Percentiles rank a stretch among this genome's conserved stretches.
Conservation (phyloP, 1,140 invertebrate genomes). For the Littorina saxatilis region DNA sequence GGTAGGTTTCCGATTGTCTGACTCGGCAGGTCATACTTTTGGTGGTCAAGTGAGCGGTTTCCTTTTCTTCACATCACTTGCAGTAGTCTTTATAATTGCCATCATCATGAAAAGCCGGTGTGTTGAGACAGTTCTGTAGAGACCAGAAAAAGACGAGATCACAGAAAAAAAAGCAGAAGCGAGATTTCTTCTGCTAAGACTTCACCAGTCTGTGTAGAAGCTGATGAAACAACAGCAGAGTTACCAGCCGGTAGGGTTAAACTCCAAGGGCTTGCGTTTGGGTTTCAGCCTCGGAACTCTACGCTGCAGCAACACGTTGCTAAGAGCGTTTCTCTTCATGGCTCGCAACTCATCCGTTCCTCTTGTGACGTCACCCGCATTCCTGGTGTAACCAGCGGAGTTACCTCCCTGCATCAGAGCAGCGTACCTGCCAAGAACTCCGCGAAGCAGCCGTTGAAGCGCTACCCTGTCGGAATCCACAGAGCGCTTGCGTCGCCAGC, state of each 20-base stretch:
- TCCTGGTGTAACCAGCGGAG: not conserved
- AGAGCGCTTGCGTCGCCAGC: conserved; percentile 36
- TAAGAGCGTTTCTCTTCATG: not conserved
- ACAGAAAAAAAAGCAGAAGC: too few relatives aligned
- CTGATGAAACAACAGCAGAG: not conserved
- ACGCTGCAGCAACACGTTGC: not conserved
- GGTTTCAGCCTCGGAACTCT: not conserved
- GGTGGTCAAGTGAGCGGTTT: too few relatives aligned
- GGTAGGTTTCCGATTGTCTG: too few relatives aligned
- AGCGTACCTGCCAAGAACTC: not conserved
- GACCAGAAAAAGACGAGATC: too few relatives aligned
- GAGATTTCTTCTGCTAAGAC: too few relatives aligned
- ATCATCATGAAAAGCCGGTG: too few relatives aligned
- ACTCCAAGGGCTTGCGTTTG: conserved; percentile 28
- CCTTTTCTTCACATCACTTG: too few relatives aligned
- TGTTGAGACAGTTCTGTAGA: too few relatives aligned
- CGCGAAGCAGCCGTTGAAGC: not conserved
- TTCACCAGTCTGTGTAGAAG: too few relatives aligned
- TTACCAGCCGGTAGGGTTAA: conserved; percentile 35
- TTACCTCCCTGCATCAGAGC: not conserved
- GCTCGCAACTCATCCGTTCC: conserved; percentile 9
- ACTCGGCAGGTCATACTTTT: too few relatives aligned
- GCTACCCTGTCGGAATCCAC: not conserved
- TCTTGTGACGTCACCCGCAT: not conserved
- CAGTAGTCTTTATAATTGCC: too few relatives aligned